phyloP scores from a whole-genome alignment of 2,113 vertebrate species.

The Bolborhynchus lineola region DNA sequence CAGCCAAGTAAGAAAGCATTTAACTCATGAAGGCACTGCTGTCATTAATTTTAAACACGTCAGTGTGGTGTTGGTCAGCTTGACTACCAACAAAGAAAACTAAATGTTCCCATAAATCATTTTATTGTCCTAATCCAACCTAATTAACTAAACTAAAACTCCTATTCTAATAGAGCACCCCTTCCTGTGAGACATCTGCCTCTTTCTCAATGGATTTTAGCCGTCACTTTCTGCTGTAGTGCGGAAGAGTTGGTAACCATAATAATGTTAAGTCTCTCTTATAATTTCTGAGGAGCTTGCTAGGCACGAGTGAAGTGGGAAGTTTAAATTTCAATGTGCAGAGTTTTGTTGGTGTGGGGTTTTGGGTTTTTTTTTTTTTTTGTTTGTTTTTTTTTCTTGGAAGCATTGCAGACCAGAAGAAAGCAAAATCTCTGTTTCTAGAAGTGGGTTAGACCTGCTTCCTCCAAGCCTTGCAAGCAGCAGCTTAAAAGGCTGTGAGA shows the following conservation, averaged over 20 bases:
- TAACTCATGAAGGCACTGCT: constrained; percentile 50
- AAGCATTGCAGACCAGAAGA: background rate
- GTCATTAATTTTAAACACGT: constrained; percentile 50
- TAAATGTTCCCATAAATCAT: constrained; percentile 57
- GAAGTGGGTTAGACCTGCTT: background rate
- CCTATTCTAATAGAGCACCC: background rate
- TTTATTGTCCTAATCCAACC: constrained; percentile 58
- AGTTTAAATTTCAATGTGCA: background rate
- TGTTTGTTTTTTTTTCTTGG: background rate
- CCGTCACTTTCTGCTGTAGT: background rate
- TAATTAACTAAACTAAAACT: constrained; percentile 45
- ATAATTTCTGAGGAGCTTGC: background rate
- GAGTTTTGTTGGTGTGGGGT: background rate
- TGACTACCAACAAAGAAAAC: constrained; percentile 41
- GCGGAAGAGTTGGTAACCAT: background rate
- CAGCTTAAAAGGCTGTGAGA: background rate
- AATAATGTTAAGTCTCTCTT: background rate
- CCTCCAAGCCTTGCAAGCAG: background rate
- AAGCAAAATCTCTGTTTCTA: background rate
- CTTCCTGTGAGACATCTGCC: constrained; percentile 57
- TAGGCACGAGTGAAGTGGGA: background rate
- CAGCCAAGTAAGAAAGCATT: constrained; percentile 53
- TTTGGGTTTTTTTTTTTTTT: background rate
- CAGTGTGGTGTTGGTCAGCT: constrained; percentile 34
- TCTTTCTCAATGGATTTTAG: constrained; percentile 35